Percentiles rank a stretch among this genome's conserved stretches.
phyloP scores from a whole-genome alignment of 2,888 invertebrate species.

The Phengaris arion region DNA sequence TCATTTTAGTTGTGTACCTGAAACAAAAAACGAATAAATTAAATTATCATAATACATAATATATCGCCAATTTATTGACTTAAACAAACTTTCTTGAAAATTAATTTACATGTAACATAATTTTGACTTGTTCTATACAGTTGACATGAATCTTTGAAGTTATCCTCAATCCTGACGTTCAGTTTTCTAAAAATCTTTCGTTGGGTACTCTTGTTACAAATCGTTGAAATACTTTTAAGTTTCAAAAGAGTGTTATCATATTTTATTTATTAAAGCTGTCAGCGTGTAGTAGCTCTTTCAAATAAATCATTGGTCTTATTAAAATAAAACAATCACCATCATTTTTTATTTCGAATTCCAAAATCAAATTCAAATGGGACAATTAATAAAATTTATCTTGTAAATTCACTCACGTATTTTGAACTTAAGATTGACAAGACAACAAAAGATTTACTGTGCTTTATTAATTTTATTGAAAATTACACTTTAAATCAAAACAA shows the following conservation, averaged over 20 bases:
- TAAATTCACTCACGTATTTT: slow-evolving; percentile 64
- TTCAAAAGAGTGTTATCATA: neutral
- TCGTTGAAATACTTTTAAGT: neutral
- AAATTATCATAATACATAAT: neutral
- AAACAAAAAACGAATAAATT: slow-evolving; percentile 46
- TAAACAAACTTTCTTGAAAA: too few relatives aligned
- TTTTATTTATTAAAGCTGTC: slow-evolving; percentile 16
- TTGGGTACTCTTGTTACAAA: neutral
- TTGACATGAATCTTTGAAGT: neutral
- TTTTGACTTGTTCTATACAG: neutral
- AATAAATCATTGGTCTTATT: neutral
- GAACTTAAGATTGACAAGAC: slow-evolving; percentile 61
- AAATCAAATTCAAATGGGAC: slow-evolving; percentile 33
- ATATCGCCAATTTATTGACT: too few relatives aligned
- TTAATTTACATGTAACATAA: neutral
- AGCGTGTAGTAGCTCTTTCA: neutral
- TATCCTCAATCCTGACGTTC: too few relatives aligned
- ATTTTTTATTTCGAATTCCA: slow-evolving; percentile 38
- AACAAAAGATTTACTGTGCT: slow-evolving; percentile 61
- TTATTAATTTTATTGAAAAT: slow-evolving; percentile 30
- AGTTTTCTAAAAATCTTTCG: neutral
- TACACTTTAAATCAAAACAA: slow-evolving; percentile 25
- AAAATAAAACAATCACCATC: neutral
- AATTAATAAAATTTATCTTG: slow-evolving; percentile 62
- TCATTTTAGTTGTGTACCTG: slow-evolving; percentile 67